Base-by-base conservation (phyloP, 2,797 vertebrate genomes). In the Eremophila alpestris region DNA sequence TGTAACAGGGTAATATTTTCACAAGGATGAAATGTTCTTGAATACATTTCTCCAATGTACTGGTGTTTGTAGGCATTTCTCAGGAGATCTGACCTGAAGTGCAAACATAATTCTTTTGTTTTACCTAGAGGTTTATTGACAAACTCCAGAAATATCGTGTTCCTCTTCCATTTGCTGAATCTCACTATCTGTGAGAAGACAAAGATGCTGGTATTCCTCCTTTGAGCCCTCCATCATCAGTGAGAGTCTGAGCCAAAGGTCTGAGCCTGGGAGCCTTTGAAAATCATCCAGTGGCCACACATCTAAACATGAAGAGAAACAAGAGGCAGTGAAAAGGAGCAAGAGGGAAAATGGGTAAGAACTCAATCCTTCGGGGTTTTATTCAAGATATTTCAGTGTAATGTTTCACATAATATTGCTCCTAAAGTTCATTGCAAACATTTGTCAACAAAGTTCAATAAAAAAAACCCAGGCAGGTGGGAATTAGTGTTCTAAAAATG, bases 131-230 rank as follows among this genome's bases (percentile, higher is more conserved):
- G 55, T 80, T 89, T 81, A 78, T 75, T 91, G 94, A 93, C 95
- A 91, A 96, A 96, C 94, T 89, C 87, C 95, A 97, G 96, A 96
- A 95, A 96, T 91, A 26, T 56, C 6, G 14, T 73, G 22, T 38
- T 93, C 26, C 56, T 56, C 21, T 90, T 86, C 40, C 22, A 71
- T 88, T 83, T 62, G 26, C 54, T 73, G 75, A 92, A 52, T 65
- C 12, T 49, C n/a, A 59, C 51, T 23, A 49, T 70, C 45, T 49
- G 17, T 63, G 43, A 91, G 49, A 91, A 78, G 36, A 79, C 43
- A 85, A 85, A 94, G 76, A 32, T 83, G 73, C 9, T 90, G 46
- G 13, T 62, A 23, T 75, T 81, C 69, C 90, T 94, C 62, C 36
- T 86, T 32, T 75, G 70, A 89, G 76, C 40, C n/a, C 12, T 93